These are phyloP conservation scores for Cydia splendana DNA, from an alignment of 1,140 invertebrate species.

Conservation along the genomic window DNA sequence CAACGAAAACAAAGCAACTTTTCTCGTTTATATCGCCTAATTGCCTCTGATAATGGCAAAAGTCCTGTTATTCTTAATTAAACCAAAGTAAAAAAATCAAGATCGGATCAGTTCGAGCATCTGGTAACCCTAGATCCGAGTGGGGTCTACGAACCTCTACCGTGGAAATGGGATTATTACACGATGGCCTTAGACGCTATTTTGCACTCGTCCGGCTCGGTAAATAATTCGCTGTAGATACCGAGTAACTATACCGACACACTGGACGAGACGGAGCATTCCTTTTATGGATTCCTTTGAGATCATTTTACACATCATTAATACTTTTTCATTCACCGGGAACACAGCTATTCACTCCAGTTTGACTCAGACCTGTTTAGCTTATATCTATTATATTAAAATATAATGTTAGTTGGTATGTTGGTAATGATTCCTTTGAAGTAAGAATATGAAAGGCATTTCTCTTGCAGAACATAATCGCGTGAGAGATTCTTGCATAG, in stretches of 20 bases:
- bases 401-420: not conserved
- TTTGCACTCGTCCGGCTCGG: conserved; percentile 59
- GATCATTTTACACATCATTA: conserved; percentile 11
- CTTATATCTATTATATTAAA: not conserved
- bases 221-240: conserved; percentile 48
- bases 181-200: conserved; percentile 64
- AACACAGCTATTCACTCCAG: not conserved
- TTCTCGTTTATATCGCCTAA: conserved; percentile 6
- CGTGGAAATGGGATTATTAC: conserved; percentile 73
- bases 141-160: conserved; percentile 70
- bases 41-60: not conserved
- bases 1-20: not conserved
- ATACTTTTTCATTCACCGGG: conserved; percentile 5
- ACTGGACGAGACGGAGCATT: not conserved
- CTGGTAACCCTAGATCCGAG: conserved; percentile 34
- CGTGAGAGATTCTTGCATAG: conserved; percentile 33
- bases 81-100: conserved; percentile 11
- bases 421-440: not conserved
- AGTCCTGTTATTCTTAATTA: conserved; percentile 7
- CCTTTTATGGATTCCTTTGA: conserved; percentile 19
- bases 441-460: conserved; percentile 16
- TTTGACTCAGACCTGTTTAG: conserved; percentile 6
- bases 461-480: conserved; percentile 20
- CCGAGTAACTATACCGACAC: conserved; percentile 24
- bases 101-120: conserved; percentile 4